These are phyloP conservation scores for Alloscopus bannaensis DNA, from an alignment of 2,888 invertebrate genomes.

Conservation along the genomic window DNA sequence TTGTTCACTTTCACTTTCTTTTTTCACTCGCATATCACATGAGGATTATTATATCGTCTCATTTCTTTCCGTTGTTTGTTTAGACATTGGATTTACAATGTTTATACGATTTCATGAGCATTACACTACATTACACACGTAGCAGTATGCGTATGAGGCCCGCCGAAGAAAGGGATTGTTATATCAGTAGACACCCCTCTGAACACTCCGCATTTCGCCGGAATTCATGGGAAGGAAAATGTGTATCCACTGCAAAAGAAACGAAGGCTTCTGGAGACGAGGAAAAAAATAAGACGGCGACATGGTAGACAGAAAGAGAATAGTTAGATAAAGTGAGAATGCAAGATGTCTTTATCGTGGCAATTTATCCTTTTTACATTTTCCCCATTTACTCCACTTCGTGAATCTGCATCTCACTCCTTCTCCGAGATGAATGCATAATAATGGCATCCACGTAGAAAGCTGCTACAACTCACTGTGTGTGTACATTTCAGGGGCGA, in stretches of 20 bases:
- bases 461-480: too few relatives aligned
- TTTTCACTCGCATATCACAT: conserved; percentile 46
- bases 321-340: conserved; percentile 30
- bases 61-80: conserved; percentile 42
- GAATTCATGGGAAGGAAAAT: conserved; percentile 30
- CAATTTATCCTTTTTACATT: conserved; percentile 69
- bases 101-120: conserved; percentile 13
- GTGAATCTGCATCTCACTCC: conserved; percentile 22
- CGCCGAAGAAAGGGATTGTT: too few relatives aligned
- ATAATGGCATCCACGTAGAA: background rate
- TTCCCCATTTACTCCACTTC: conserved; percentile 39
- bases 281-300: conserved; percentile 3
- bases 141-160: background rate
- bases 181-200: too few relatives aligned
- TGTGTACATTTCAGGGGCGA: background rate
- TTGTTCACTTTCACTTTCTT: conserved; percentile 16
- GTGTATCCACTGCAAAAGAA: background rate
- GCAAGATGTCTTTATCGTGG: conserved; percentile 68
- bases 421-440: conserved; percentile 21
- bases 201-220: too few relatives aligned
- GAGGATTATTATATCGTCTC: conserved; percentile 45
- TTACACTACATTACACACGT: conserved; percentile 10
- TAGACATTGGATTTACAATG: conserved; percentile 16
- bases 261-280: too few relatives aligned
- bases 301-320: conserved; percentile 2